These are phyloP conservation scores for Ateles fusciceps DNA, from an alignment of 2,797 vertebrate genomes.

Conservation along the genomic window DNA sequence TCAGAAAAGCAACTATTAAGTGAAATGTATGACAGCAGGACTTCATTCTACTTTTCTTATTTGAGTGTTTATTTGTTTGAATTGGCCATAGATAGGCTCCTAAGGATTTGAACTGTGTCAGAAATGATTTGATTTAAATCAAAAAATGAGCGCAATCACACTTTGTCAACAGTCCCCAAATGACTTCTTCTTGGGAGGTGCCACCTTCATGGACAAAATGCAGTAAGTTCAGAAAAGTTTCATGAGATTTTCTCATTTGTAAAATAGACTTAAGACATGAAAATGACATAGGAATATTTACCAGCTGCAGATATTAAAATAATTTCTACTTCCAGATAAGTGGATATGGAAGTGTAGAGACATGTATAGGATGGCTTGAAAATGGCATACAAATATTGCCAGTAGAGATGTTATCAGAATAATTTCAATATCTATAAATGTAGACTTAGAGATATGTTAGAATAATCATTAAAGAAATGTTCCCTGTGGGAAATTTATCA, in stretches of 20 bases:
- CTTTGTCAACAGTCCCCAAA: slow-evolving; percentile 37
- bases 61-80: slow-evolving; percentile 73
- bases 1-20: slow-evolving; percentile 70
- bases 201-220: neutral
- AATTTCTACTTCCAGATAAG: slow-evolving; percentile 11
- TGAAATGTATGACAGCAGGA: slow-evolving; percentile 67
- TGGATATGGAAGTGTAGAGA: neutral
- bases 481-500: neutral
- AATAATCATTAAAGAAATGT: neutral
- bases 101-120: slow-evolving; percentile 65
- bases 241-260: neutral
- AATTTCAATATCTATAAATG: neutral
- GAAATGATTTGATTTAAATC: slow-evolving; percentile 65
- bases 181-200: neutral
- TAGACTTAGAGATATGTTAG: neutral
- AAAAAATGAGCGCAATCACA: slow-evolving; percentile 41
- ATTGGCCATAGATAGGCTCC: slow-evolving; percentile 55
- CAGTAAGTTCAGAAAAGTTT: slow-evolving; percentile 25
- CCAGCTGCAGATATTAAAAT: neutral
- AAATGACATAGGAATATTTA: neutral
- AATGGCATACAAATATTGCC: neutral
- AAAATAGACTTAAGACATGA: neutral
- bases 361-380: neutral
- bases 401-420: neutral
- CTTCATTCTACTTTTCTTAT: slow-evolving; percentile 64